A percentile compares a stretch with the other conserved stretches of the same genome.
Conservation (phyloP, 2,113 vertebrate species). For the Pangasianodon hypophthalmus region DNA sequence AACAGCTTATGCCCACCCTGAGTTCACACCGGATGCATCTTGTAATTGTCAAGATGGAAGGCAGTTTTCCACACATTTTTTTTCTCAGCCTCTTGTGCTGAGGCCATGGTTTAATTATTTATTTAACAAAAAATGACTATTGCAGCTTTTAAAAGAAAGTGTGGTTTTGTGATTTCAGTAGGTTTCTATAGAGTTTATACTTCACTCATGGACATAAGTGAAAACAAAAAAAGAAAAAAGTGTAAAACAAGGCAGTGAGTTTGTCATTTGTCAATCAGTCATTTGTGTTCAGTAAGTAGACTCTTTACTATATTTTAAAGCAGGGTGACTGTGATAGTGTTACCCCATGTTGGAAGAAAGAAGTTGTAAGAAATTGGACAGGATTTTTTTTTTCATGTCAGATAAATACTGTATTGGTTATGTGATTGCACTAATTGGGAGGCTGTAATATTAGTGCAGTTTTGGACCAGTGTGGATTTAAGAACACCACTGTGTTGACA, state of each 20-base stretch:
- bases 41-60: background rate
- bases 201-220: background rate
- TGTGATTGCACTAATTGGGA: background rate
- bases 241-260: background rate
- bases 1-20: slow-evolving; percentile 19
- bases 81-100: background rate
- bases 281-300: background rate
- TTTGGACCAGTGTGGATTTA: background rate
- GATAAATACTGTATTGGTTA: background rate
- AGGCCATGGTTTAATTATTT: background rate
- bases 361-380: background rate
- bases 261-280: background rate
- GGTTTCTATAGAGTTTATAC: background rate
- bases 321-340: background rate
- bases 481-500: background rate
- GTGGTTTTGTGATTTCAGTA: background rate
- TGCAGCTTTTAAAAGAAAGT: background rate
- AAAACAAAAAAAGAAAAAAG: background rate
- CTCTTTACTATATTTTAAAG: background rate
- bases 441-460: background rate
- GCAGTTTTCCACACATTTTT: background rate
- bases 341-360: background rate
- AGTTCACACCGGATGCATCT: background rate
- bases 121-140: background rate
- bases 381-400: background rate